These are phyloP conservation scores for Melipona beecheii DNA, from an alignment of 2,888 invertebrate genomes.

Conservation along the genomic window DNA sequence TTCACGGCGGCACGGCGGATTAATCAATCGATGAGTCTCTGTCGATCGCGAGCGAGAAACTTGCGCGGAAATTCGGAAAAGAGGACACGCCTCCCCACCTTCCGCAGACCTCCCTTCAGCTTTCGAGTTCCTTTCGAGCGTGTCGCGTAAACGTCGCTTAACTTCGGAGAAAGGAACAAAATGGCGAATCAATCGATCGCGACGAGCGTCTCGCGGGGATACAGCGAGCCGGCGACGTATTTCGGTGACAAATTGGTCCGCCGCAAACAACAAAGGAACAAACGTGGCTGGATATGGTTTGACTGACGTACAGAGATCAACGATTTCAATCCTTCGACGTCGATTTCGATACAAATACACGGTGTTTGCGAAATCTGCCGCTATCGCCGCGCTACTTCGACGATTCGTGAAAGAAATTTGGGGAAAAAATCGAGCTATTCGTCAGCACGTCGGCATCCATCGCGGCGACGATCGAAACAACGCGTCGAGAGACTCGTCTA, in stretches of 20 bases:
- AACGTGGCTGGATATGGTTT: background rate
- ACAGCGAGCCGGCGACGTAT: background rate
- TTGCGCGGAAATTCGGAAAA: background rate
- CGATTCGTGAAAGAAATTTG: slow-evolving; percentile 18
- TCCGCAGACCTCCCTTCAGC: too few species aligned
- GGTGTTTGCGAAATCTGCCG: slow-evolving; percentile 10
- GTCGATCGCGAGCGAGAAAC: slow-evolving; percentile 29
- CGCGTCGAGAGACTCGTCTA: too few species aligned
- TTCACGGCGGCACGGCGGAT: slow-evolving; percentile 30
- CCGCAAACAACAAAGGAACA: slow-evolving; percentile 31
- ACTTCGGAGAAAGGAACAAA: slow-evolving; percentile 29
- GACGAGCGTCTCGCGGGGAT: slow-evolving; percentile 38
- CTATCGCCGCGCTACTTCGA: slow-evolving; percentile 3
- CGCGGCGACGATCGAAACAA: background rate
- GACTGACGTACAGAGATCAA: slow-evolving; percentile 8
- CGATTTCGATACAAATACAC: slow-evolving; percentile 20
- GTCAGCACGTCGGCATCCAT: background rate
- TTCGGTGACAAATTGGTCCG: slow-evolving; percentile 44
- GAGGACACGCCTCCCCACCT: background rate
- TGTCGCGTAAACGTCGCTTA: slow-evolving; percentile 35
- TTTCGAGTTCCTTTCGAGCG: slow-evolving; percentile 8
- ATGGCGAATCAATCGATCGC: slow-evolving; percentile 43
- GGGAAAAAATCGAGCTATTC: slow-evolving; percentile 29
- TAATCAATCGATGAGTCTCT: slow-evolving; percentile 48
- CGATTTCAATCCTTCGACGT: slow-evolving; percentile 11